These are phyloP conservation scores for Equus przewalskii DNA, from an alignment of 2,113 vertebrate genomes.

Conservation along the genomic window DNA sequence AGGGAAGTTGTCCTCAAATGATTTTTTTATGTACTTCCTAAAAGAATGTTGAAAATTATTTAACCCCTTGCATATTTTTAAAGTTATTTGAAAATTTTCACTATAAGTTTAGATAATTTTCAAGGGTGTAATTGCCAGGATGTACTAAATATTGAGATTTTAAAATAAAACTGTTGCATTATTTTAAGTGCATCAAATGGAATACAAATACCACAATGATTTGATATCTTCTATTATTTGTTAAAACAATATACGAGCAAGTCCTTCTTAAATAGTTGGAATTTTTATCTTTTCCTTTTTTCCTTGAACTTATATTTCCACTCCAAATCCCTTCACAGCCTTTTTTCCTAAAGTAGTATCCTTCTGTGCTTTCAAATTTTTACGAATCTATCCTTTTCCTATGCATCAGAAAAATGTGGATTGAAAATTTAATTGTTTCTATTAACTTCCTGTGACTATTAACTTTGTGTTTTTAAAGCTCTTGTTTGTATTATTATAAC, in stretches of 20 bases:
- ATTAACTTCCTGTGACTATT: background rate
- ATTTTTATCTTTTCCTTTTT: background rate
- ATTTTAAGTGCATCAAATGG: background rate
- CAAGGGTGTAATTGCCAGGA: background rate
- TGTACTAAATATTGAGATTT: background rate
- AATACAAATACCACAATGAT: background rate
- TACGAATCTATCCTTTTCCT: background rate
- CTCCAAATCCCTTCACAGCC: background rate
- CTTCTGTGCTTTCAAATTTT: background rate
- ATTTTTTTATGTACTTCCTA: background rate
- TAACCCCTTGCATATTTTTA: background rate
- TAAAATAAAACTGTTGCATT: background rate
- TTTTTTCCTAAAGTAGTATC: background rate
- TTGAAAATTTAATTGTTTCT: conserved; percentile 39
- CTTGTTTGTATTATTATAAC: background rate
- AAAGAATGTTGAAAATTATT: background rate
- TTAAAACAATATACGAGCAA: background rate
- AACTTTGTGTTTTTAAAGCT: background rate
- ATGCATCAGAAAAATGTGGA: background rate
- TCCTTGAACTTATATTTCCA: background rate
- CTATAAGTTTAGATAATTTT: background rate
- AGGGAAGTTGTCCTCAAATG: background rate
- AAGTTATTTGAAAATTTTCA: background rate
- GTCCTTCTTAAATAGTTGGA: background rate
- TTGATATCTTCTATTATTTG: background rate